phyloP scores from a whole-genome alignment of 2,888 invertebrate genomes.

The Scaptomyza reducta region DNA sequence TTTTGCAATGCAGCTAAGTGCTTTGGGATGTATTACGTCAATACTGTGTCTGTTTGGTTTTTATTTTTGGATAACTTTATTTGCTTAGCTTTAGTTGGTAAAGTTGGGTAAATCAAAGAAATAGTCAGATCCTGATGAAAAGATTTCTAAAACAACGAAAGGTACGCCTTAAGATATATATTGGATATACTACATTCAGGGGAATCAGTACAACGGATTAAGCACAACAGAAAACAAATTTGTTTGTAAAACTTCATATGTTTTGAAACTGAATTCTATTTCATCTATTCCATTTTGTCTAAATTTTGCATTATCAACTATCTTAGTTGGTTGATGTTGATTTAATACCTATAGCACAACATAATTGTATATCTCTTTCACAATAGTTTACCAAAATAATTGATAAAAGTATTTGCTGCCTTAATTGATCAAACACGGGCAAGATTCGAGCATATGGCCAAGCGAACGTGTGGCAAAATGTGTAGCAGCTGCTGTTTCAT shows the following conservation, averaged over 20 bases:
- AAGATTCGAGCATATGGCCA: slow-evolving; percentile 29
- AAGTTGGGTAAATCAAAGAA: background rate
- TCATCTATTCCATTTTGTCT: too few relatives aligned
- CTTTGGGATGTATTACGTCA: slow-evolving; percentile 34
- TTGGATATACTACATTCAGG: too few relatives aligned
- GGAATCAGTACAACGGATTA: too few relatives aligned
- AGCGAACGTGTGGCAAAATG: slow-evolving; percentile 43
- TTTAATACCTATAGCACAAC: too few relatives aligned
- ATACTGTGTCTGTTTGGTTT: background rate
- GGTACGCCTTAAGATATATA: too few relatives aligned
- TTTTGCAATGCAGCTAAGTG: slow-evolving; percentile 52
- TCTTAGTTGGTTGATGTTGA: too few relatives aligned
- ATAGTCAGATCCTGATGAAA: background rate
- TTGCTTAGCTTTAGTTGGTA: slow-evolving; percentile 1
- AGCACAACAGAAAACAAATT: too few relatives aligned
- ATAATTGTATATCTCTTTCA: background rate
- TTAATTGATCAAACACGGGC: slow-evolving; percentile 57
- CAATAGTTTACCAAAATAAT: slow-evolving; percentile 11
- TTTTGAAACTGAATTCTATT: too few relatives aligned
- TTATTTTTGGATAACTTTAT: background rate
- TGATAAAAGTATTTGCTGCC: slow-evolving; percentile 14
- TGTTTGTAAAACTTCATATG: too few relatives aligned
- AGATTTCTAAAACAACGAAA: too few relatives aligned
- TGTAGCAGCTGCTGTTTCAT: slow-evolving; percentile 63
- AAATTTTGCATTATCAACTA: too few relatives aligned